Percentiles rank a stretch among this genome's conserved stretches.
phyloP scores from a whole-genome alignment of 1,140 invertebrate species.

The Lepidotrigona ventralis region DNA sequence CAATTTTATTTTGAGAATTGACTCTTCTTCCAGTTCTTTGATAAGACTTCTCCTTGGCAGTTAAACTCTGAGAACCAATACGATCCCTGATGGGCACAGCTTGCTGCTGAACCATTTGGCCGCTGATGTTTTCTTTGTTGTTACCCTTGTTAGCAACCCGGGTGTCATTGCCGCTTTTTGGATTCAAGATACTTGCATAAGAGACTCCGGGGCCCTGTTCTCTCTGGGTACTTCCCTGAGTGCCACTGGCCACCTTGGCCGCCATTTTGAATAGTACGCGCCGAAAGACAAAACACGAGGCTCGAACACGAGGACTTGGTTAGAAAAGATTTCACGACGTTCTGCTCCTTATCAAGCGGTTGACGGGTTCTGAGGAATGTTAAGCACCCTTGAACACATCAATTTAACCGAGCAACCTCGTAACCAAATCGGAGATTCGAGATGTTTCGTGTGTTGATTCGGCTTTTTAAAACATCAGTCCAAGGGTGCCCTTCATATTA shows the following conservation, averaged over 20 bases:
- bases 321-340: not conserved
- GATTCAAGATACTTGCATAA: slow-evolving; percentile 80
- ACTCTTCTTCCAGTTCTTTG: slow-evolving; percentile 45
- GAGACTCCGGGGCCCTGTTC: slow-evolving; percentile 74
- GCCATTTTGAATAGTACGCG: slow-evolving; percentile 72
- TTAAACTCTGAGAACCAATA: slow-evolving; percentile 47
- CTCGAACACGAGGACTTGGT: slow-evolving; percentile 45
- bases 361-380: slow-evolving; percentile 14
- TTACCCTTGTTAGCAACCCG: slow-evolving; percentile 68
- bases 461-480: slow-evolving; percentile 23
- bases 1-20: slow-evolving; percentile 25
- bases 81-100: slow-evolving; percentile 45
- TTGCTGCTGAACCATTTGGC: slow-evolving; percentile 42
- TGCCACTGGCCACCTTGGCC: slow-evolving; percentile 69
- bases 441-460: slow-evolving; percentile 2
- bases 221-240: slow-evolving; percentile 66
- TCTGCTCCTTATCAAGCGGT: slow-evolving; percentile 27
- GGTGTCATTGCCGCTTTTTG: slow-evolving; percentile 65
- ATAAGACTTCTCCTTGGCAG: slow-evolving; percentile 59
- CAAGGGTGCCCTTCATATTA: slow-evolving; percentile 12
- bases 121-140: slow-evolving; percentile 80
- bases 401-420: not conserved
- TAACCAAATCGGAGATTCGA: not conserved
- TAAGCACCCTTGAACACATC: not conserved
- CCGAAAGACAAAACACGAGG: slow-evolving; percentile 69